Percentiles rank a stretch among this genome's conserved stretches.
These are phyloP conservation scores for Triops longicaudatus DNA, from an alignment of 1,140 invertebrate genomes.

Conservation along the genomic window DNA sequence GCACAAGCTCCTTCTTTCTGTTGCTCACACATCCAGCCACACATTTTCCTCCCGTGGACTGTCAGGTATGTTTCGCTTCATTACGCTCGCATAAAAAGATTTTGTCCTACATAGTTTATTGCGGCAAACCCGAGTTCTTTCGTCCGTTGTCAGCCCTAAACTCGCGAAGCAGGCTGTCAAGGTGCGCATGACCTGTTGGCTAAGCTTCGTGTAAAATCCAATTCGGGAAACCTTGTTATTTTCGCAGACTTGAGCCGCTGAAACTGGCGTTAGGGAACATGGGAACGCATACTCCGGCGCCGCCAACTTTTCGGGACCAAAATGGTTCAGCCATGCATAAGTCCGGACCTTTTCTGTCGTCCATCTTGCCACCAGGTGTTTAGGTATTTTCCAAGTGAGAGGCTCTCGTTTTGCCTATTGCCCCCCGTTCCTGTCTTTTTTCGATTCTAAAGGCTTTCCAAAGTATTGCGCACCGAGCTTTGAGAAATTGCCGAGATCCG, in stretches of 20 bases:
- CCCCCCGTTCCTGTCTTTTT: not conserved
- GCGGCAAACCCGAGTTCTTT: not conserved
- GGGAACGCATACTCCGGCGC: not conserved
- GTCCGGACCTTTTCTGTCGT: constrained; percentile 6
- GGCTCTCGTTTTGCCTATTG: not conserved
- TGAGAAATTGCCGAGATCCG: not conserved
- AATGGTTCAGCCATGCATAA: constrained; percentile 3
- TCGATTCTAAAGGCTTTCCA: not conserved
- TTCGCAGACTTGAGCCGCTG: not conserved
- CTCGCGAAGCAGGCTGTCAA: not conserved
- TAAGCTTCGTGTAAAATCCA: not conserved
- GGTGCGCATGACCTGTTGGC: constrained; percentile 9
- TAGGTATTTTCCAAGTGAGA: not conserved
- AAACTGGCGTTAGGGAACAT: not conserved
- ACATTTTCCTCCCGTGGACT: not conserved
- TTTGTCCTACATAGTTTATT: not conserved
- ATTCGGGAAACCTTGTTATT: not conserved
- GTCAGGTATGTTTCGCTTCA: not conserved
- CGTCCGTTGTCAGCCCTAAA: not conserved
- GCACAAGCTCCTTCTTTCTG: not conserved
- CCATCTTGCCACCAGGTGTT: not conserved
- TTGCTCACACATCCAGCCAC: no score
- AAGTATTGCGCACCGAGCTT: not conserved
- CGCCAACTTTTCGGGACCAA: not conserved
- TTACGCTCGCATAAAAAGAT: not conserved